Conservation (phyloP, 2,113 vertebrate genomes). For the Crotalus viridis region DNA sequence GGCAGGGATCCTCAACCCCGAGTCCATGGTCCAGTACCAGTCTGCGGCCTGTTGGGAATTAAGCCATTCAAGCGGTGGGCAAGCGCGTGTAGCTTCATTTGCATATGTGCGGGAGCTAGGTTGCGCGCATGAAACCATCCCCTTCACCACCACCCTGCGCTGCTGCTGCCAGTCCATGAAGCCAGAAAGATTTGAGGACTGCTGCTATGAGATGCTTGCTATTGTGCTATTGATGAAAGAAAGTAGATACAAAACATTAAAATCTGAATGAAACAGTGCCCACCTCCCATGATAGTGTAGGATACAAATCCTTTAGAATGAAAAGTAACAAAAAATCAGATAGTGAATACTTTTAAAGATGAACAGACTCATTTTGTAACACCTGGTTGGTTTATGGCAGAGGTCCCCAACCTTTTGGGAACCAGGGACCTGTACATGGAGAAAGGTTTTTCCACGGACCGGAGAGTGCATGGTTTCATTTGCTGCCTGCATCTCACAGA, state of each 20-base stretch:
- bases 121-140: neutral
- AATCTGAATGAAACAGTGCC: neutral
- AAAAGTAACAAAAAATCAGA: neutral
- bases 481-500: too few relatives aligned
- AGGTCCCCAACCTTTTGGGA: too few relatives aligned
- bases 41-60: neutral
- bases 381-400: neutral
- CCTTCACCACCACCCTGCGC: neutral
- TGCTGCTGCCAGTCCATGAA: neutral
- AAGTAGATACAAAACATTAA: neutral
- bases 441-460: too few relatives aligned
- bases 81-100: neutral
- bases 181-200: too few relatives aligned
- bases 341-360: neutral
- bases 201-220: neutral
- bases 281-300: neutral
- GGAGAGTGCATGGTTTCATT: too few relatives aligned
- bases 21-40: too few relatives aligned
- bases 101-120: neutral
- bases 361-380: neutral
- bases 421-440: too few relatives aligned
- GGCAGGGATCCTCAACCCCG: neutral
- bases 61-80: neutral
- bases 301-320: neutral
- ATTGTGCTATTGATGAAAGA: neutral